These are phyloP conservation scores for Sipha flava DNA, from an alignment of 1,140 invertebrate genomes.

Conservation along the genomic window DNA sequence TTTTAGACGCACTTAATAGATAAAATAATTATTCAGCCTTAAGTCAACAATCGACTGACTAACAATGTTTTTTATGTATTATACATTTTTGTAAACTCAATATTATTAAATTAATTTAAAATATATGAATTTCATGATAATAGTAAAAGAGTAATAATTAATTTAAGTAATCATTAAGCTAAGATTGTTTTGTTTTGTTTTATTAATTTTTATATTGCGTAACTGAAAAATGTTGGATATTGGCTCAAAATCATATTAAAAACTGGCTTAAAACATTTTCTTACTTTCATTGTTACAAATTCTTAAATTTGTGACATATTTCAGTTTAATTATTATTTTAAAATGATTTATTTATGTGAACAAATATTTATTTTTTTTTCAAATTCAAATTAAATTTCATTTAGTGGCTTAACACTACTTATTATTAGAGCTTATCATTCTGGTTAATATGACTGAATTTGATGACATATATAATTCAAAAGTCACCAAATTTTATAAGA, in stretches of 20 bases:
- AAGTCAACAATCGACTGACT: slow-evolving; percentile 32
- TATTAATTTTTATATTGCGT: slow-evolving; percentile 26
- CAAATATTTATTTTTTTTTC: slow-evolving; percentile 9
- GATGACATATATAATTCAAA: not conserved
- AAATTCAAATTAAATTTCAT: not conserved
- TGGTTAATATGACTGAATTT: slow-evolving; percentile 1
- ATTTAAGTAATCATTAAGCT: slow-evolving; percentile 32
- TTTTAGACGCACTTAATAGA: slow-evolving; percentile 32
- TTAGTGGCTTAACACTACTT: slow-evolving; percentile 30
- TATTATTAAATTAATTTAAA: slow-evolving; percentile 32
- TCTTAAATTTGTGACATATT: not conserved
- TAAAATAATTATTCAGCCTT: slow-evolving; percentile 29
- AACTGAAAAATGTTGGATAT: slow-evolving; percentile 18
- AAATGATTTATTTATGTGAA: slow-evolving; percentile 14
- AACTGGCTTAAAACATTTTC: not conserved
- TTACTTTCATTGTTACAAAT: not conserved
- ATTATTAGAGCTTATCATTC: not conserved
- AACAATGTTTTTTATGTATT: slow-evolving; percentile 31
- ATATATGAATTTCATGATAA: slow-evolving; percentile 31
- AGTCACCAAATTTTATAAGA: slow-evolving; percentile 2
- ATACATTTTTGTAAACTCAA: slow-evolving; percentile 32
- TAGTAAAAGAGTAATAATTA: slow-evolving; percentile 30
- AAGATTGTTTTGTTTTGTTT: slow-evolving; percentile 32
- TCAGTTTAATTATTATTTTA: not conserved
- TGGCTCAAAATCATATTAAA: slow-evolving; percentile 25